Evolutionary conservation across 2,797 vertebrate genomes (phyloP), one percentile per base, ranked within the genome.

Genomic region (Coluber constrictor): DNA sequence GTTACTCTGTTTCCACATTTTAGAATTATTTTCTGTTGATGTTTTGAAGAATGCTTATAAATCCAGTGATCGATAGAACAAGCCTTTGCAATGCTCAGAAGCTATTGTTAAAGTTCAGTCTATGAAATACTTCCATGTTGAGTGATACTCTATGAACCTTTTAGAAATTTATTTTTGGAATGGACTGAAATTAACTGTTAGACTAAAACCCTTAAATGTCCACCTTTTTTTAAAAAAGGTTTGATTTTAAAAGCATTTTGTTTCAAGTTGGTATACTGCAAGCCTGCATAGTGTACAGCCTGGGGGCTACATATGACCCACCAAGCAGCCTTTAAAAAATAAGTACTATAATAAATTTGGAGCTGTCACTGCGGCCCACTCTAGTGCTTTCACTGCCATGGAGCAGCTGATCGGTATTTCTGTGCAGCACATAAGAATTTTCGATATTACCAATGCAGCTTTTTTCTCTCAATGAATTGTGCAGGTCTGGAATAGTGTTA

Each of bases 11-110:
- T 88, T 86, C 29, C 20, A 18, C 37, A 66, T 88, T 59, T 47
- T 79, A 27, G 70, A 86, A 56, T 89, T 91, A 55, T 91, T 91
- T 51, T 91, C 90, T 47, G 59, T 63, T 91, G 90, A 63, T 87
- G 88, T 89, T 91, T 57, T 47, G 16, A 91, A 59, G 56, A 56
- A 63, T 86, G 88, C 27, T 63, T 32, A 20, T 86, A 89, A 91
- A 74, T 59, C 10, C 0, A 74, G 16, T 47, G 90, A 93, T 93
- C 86, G 4, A 79, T 93, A 79, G 70, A 56, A n/a, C 56, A 23
- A 56, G 51, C 87, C 87, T 93, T 89, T 37, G 10, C 66, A 55
- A 47, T 56, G 61, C 70, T 63, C 43, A 23, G 66, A 70, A 89
- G 56, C 57, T 16, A 87, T 5, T 83, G 51, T 12, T 88, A 87